Percentiles rank a stretch among this genome's conserved stretches.
These are phyloP conservation scores for Etheostoma perlongum DNA, from an alignment of 2,797 vertebrate species.

Conservation along the genomic window DNA sequence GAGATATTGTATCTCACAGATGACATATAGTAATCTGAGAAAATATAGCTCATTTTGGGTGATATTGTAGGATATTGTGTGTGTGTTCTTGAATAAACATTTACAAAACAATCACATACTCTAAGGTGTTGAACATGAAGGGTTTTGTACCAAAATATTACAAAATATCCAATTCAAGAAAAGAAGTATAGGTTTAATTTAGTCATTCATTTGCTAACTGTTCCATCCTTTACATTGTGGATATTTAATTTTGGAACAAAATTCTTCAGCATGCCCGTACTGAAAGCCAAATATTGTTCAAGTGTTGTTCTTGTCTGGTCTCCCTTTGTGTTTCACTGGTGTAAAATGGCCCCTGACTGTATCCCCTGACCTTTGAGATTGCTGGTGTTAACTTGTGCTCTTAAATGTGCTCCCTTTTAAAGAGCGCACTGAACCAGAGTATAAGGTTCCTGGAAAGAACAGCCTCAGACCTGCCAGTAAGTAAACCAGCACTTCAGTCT, in stretches of 20 bases:
- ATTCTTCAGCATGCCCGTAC: constrained; percentile 59
- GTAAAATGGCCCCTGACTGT: constrained; percentile 7
- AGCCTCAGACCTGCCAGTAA: constrained; percentile 87
- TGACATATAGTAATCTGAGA: neutral
- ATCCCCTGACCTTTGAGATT: constrained; percentile 1
- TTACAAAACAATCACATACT: constrained; percentile 20
- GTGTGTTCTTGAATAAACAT: constrained; percentile 24
- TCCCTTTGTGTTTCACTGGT: constrained; percentile 21
- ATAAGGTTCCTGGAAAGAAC: constrained; percentile 88
- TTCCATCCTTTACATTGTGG: constrained; percentile 41
- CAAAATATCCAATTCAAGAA: constrained; percentile 57
- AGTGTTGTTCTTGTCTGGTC: constrained; percentile 27
- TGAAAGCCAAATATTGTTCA: constrained; percentile 19
- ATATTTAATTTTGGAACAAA: constrained; percentile 65
- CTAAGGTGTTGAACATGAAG: constrained; percentile 26
- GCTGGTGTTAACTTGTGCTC: constrained; percentile 7
- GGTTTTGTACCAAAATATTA: constrained; percentile 56
- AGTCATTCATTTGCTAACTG: neutral
- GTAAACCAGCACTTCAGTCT: constrained; percentile 39
- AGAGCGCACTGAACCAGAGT: constrained; percentile 90
- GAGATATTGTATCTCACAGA: constrained; percentile 11
- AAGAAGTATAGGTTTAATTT: neutral
- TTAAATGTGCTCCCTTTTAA: constrained; percentile 36
- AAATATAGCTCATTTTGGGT: constrained; percentile 4
- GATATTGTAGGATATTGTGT: constrained; percentile 15